These are phyloP conservation scores for Nibea coibor DNA, from an alignment of 2,113 vertebrate species.

Conservation along the genomic window DNA sequence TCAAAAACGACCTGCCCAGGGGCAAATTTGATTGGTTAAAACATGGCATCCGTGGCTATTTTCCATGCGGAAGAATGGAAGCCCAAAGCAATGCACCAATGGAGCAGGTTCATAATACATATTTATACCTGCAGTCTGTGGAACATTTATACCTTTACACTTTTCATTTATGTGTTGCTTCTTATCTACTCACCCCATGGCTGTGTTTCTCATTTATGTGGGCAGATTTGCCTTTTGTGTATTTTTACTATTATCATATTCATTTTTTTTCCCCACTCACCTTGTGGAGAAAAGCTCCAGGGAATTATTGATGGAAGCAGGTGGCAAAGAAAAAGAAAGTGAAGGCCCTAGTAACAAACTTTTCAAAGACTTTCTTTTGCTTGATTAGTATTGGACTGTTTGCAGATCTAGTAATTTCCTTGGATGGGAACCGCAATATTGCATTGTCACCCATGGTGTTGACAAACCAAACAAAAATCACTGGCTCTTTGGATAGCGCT, in stretches of 20 bases:
- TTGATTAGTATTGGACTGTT: not conserved
- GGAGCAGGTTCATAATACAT: slow-evolving; percentile 74
- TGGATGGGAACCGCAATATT: not conserved
- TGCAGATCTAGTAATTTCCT: not conserved
- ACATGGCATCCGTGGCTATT: slow-evolving; percentile 79
- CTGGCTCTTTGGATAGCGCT: not conserved
- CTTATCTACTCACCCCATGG: slow-evolving; percentile 78
- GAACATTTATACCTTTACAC: slow-evolving; percentile 74
- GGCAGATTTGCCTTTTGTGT: slow-evolving; percentile 72
- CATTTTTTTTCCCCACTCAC: slow-evolving; percentile 55
- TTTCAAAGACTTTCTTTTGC: slow-evolving; percentile 41
- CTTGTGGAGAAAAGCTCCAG: slow-evolving; percentile 65
- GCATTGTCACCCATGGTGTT: not conserved
- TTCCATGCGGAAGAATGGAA: slow-evolving; percentile 71
- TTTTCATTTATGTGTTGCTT: slow-evolving; percentile 78
- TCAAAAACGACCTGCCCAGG: slow-evolving; percentile 79
- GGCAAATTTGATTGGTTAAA: slow-evolving; percentile 91
- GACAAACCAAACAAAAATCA: not conserved
- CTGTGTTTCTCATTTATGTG: slow-evolving; percentile 75
- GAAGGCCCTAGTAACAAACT: slow-evolving; percentile 42
- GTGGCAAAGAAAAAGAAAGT: slow-evolving; percentile 48
- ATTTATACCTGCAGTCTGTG: slow-evolving; percentile 77
- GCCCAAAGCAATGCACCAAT: slow-evolving; percentile 59
- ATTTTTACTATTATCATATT: slow-evolving; percentile 69
- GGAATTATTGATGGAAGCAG: slow-evolving; percentile 62